Evolutionary conservation across 1,140 invertebrate genomes (phyloP), one percentile per base, ranked within the genome.

Genomic region (Drosophila pseudoananassae): DNA sequence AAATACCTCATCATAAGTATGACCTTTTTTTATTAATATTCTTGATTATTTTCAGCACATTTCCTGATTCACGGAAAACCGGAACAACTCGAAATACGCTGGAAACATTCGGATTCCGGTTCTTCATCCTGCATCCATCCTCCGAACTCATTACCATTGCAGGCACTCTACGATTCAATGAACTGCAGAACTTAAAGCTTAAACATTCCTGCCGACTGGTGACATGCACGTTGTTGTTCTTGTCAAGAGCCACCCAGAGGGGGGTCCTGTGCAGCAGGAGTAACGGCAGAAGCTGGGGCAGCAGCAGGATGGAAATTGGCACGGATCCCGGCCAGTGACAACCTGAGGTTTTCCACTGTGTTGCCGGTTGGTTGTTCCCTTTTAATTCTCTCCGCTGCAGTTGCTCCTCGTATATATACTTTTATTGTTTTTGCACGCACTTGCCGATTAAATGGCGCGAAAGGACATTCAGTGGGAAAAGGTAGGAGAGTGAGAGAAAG

Each of bases 351-450:
- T 66, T 57, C 15, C 69, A 53, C 57, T 47, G 54, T 7, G 12
- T 29, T 40, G 52, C 23, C 40, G n/a, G 14, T 23, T 50, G 51
- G 14, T 23, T 50, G 51, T 53, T 46, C 52, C 40, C 46, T 65
- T 54, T 66, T 49, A 75, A 54, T 66, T 60, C 71, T 66, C 20
- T 65, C 33, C 38, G 14, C 60, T 76, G 71, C 71, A 75, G 72
- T 75, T 66, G 54, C 33, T 10, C 4, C 33, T 36, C 33, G 33
- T 36, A 29, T 76, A 40, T 74, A 65, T 49, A 74, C 57, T 76
- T 75, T 76, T 76, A 75, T 76, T 76, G 55, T 66, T 74, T 66
- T 75, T 66, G 60, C 72, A 76, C 71, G 71, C 72, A 75, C 71
- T 76, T 52, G 71, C 43, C 71, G 59, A 55, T 66, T 76, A 59